Evolutionary conservation across 2,888 invertebrate species (phyloP).

Genomic region (Teleiodes luculella): DNA sequence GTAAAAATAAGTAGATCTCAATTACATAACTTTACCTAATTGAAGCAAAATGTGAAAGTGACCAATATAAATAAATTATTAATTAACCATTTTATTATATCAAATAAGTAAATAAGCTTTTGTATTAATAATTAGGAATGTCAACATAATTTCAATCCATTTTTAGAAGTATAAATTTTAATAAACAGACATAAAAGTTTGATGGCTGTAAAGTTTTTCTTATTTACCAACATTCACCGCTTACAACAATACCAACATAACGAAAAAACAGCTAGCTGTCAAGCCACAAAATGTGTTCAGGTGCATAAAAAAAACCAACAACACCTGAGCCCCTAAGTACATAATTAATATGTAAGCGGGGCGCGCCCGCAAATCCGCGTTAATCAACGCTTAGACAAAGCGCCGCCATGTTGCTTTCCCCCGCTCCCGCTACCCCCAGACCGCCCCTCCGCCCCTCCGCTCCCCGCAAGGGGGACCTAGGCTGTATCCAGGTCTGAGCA

Average conservation of each 20-base stretch:
- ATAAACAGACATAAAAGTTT: too few species aligned
- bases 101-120: too few species aligned
- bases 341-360: constrained; percentile 74
- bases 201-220: too few species aligned
- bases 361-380: constrained; percentile 60
- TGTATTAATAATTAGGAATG: too few species aligned
- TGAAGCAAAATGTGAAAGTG: too few species aligned
- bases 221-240: neutral
- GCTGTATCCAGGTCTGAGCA: constrained; percentile 42
- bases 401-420: constrained; percentile 61
- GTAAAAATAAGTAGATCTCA: too few species aligned
- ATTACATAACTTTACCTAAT: too few species aligned
- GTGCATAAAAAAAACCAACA: constrained; percentile 34
- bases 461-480: constrained; percentile 41
- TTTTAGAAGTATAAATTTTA: too few species aligned
- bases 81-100: too few species aligned
- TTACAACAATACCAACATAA: too few species aligned
- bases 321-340: constrained; percentile 51
- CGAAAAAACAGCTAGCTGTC: neutral
- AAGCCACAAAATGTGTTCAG: constrained; percentile 27
- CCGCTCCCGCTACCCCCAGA: constrained; percentile 33
- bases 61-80: too few species aligned
- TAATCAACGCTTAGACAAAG: constrained; percentile 74
- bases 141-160: too few species aligned
- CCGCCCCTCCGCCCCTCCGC: constrained; percentile 27